Percentiles rank a stretch among this genome's conserved stretches.
Evolutionary conservation across 2,888 invertebrate genomes (phyloP).

Genomic region (Drosophila diplacantha): DNA sequence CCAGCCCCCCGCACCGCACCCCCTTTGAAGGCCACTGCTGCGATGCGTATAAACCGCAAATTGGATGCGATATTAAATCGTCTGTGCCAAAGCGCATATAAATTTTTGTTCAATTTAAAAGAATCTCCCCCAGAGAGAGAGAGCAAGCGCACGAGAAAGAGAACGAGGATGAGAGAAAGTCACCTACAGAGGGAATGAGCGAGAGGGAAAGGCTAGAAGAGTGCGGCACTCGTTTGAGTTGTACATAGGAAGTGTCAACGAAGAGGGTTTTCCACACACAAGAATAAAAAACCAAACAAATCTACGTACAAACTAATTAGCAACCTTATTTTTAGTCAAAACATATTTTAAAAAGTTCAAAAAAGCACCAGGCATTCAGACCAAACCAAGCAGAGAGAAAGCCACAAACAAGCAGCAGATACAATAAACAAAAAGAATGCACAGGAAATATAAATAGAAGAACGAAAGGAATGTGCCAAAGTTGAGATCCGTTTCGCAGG

Average conservation of each 20-base stretch:
- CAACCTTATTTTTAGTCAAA: constrained; percentile 40
- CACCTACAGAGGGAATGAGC: constrained; percentile 4
- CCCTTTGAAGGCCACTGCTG: constrained; percentile 38
- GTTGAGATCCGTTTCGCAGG: constrained; percentile 71
- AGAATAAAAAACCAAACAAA: not conserved
- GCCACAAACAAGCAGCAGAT: constrained; percentile 8
- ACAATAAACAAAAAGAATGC: constrained; percentile 6
- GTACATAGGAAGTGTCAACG: constrained; percentile 39
- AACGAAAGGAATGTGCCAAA: constrained; percentile 21
- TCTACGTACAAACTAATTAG: constrained; percentile 51
- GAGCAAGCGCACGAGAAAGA: constrained; percentile 22
- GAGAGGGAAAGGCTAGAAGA: constrained; percentile 5
- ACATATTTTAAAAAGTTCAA: constrained; percentile 47
- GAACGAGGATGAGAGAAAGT: not conserved
- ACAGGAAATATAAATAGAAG: constrained; percentile 3
- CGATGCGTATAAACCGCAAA: constrained; percentile 77
- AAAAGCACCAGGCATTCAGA: constrained; percentile 64
- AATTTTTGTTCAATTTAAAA: constrained; percentile 76
- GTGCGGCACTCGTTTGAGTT: constrained; percentile 31
- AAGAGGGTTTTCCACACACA: constrained; percentile 3
- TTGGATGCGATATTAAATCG: constrained; percentile 78
- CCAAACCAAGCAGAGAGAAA: constrained; percentile 55
- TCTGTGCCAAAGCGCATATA: constrained; percentile 77
- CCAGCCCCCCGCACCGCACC: constrained; percentile 5
- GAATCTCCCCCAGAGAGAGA: constrained; percentile 44